Evolutionary conservation across 2,888 invertebrate genomes (phyloP).

Genomic region (Digitonthophagus gazella): DNA sequence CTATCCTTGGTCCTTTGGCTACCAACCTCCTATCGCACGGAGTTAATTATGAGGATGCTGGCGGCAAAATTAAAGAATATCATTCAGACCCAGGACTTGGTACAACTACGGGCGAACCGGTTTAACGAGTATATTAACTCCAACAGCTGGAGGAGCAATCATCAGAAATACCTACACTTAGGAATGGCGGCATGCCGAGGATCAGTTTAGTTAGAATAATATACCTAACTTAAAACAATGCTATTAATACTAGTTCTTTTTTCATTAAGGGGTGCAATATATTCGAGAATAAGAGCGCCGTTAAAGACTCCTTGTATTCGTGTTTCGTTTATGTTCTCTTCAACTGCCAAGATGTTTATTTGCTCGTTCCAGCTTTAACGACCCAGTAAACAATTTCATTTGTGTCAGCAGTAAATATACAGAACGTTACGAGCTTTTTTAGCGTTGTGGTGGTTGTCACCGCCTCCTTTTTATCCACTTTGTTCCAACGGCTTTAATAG

Average conservation of each 20-base stretch:
- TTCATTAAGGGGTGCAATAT: neutral
- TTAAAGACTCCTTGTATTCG: neutral
- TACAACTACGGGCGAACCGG: neutral
- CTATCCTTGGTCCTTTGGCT: neutral
- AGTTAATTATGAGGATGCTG: neutral
- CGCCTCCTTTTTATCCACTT: neutral
- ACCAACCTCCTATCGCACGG: neutral
- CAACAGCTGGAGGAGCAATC: neutral
- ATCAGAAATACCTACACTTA: neutral
- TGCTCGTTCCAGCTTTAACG: neutral
- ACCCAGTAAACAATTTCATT: neutral
- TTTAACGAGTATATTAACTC: neutral
- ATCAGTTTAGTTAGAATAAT: neutral
- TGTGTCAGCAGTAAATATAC: neutral
- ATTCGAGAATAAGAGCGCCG: neutral
- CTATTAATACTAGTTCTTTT: neutral
- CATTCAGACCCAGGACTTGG: neutral
- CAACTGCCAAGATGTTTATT: neutral
- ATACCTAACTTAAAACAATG: neutral
- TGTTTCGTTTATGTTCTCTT: neutral
- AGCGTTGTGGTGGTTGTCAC: neutral
- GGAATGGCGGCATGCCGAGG: neutral
- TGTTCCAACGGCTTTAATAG: neutral
- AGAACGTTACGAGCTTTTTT: neutral
- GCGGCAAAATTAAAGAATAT: neutral